phyloP scores from a whole-genome alignment of 2,888 invertebrate species.

The Lamellibrachia columna region DNA sequence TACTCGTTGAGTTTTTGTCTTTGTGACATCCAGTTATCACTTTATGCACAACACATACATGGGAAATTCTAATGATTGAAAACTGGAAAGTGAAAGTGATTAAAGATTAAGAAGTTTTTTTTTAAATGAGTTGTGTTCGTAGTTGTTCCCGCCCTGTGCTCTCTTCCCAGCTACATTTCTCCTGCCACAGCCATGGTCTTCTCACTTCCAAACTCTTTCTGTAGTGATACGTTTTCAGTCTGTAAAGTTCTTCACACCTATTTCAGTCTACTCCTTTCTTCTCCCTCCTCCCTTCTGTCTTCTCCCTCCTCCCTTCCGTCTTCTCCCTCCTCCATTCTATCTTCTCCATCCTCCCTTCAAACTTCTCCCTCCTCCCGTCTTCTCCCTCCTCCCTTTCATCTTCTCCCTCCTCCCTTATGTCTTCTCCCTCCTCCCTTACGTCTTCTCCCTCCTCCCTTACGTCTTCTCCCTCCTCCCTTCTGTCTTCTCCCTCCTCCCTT shows the following conservation, averaged over 20 bases:
- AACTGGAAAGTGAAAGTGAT: neutral
- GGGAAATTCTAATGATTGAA: neutral
- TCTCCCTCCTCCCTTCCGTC: too few relatives aligned
- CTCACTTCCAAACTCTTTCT: too few relatives aligned
- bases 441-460: neutral
- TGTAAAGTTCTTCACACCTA: neutral
- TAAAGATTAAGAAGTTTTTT: too few relatives aligned
- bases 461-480: neutral
- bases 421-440: neutral
- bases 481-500: too few relatives aligned
- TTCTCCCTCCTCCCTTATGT: neutral
- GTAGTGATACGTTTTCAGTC: too few relatives aligned
- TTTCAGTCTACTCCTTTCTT: too few relatives aligned
- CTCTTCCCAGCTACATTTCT: neutral
- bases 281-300: neutral
- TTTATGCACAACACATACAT: neutral
- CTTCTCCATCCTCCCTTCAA: too few relatives aligned
- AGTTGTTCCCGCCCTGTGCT: neutral
- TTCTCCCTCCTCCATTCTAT: too few relatives aligned
- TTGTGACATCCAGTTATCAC: neutral
- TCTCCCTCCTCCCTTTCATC: neutral
- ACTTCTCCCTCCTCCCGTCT: neutral
- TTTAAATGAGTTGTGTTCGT: neutral
- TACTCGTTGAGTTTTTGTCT: neutral
- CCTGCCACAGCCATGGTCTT: too few relatives aligned